Conservation (phyloP, 2,113 vertebrate genomes). For the Platichthys stellatus region DNA sequence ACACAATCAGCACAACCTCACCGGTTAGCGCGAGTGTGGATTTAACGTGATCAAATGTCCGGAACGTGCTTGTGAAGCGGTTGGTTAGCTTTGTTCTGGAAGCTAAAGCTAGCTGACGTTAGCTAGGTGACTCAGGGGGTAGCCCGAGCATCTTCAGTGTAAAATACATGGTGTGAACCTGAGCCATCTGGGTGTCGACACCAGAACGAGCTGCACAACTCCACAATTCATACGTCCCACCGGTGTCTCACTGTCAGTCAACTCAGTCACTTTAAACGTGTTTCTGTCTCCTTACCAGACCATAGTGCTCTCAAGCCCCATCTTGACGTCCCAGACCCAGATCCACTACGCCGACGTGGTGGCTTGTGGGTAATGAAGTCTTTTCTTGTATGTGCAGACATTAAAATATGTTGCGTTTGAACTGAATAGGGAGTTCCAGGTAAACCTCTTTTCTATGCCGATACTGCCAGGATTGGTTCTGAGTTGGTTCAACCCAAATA, state of each 20-base stretch:
- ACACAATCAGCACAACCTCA: background rate
- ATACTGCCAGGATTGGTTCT: too few species aligned
- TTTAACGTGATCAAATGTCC: background rate
- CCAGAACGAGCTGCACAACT: background rate
- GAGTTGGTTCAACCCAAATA: too few species aligned
- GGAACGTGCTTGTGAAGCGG: background rate
- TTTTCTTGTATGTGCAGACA: background rate
- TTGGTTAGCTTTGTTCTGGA: conserved; percentile 1
- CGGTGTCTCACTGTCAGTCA: background rate
- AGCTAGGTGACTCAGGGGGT: conserved; percentile 72
- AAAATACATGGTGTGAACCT: background rate
- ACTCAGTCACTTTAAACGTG: conserved; percentile 15
- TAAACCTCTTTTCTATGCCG: too few species aligned
- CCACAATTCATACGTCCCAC: background rate
- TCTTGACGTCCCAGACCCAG: conserved; percentile 71
- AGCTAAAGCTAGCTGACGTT: conserved; percentile 13
- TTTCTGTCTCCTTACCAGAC: conserved; percentile 86
- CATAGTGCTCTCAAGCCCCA: conserved; percentile 94
- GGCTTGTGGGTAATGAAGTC: conserved; percentile 69
- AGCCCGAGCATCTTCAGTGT: background rate
- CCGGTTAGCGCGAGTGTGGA: fast-evolving
- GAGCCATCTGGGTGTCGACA: too few species aligned
- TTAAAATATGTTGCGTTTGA: too few species aligned
- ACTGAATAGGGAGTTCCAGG: too few species aligned
- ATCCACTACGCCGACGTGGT: conserved; percentile 40